Percentiles rank a stretch among this genome's conserved stretches.
These are phyloP conservation scores for Drepana arcuata DNA, from an alignment of 1,140 invertebrate species.

Conservation along the genomic window DNA sequence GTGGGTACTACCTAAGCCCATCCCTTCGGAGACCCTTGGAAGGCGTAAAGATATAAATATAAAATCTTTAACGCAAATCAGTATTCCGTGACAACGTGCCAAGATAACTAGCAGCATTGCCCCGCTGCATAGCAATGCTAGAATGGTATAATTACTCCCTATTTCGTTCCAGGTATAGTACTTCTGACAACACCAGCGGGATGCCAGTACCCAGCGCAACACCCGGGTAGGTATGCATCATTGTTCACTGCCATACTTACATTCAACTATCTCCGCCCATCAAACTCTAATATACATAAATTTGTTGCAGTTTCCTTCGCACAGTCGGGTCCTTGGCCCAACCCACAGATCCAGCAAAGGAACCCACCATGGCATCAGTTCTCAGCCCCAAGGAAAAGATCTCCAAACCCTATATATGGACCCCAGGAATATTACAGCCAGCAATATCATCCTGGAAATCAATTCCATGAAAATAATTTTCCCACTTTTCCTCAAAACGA, in stretches of 20 bases:
- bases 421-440: constrained; percentile 11
- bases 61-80: too few species aligned
- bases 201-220: constrained; percentile 41
- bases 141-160: constrained; percentile 2
- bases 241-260: constrained; percentile 8
- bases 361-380: constrained; percentile 54
- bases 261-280: constrained; percentile 1
- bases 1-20: too few species aligned
- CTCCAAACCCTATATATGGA: constrained; percentile 22
- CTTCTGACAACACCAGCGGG: constrained; percentile 15
- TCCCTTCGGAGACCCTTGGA: too few species aligned
- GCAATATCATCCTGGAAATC: too few species aligned
- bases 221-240: constrained; percentile 70
- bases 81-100: too few species aligned
- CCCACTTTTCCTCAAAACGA: too few species aligned
- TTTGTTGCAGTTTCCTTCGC: constrained; percentile 40
- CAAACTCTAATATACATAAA: background rate
- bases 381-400: constrained; percentile 49
- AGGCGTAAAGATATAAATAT: too few species aligned
- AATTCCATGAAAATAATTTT: too few species aligned
- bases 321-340: constrained; percentile 31
- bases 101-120: too few species aligned
- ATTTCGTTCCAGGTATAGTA: constrained; percentile 40
- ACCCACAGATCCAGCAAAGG: constrained; percentile 32
- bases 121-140: too few species aligned